phyloP scores from a whole-genome alignment of 2,888 invertebrate species.

The Phengaris alcon region DNA sequence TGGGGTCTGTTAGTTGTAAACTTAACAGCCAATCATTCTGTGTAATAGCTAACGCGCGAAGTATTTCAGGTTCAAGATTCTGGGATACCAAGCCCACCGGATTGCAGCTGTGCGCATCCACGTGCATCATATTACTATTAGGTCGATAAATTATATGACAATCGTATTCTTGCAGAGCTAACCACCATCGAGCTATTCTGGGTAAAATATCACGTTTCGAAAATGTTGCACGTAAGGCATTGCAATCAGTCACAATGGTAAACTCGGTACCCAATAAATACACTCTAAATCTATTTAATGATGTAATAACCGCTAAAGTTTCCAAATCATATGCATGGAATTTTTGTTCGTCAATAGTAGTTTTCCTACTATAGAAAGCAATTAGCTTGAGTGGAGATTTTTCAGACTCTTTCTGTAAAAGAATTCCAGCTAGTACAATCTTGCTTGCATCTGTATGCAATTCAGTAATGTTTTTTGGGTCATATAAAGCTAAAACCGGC shows the following conservation, averaged over 20 bases:
- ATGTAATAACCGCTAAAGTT: background rate
- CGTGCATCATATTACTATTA: conserved; percentile 14
- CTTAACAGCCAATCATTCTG: too few relatives aligned
- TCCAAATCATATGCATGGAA: conserved; percentile 16
- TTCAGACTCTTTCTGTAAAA: conserved; percentile 29
- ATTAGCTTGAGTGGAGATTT: background rate
- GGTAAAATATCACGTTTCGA: background rate
- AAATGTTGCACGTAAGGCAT: too few relatives aligned
- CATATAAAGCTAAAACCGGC: conserved; percentile 37
- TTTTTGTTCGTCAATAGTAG: background rate
- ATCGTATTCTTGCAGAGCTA: conserved; percentile 12
- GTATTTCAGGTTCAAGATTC: background rate
- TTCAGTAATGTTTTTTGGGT: conserved; percentile 29
- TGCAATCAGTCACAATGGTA: conserved; percentile 1
- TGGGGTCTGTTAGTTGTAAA: too few relatives aligned
- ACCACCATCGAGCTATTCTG: conserved; percentile 22
- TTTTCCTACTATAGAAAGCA: conserved; percentile 14
- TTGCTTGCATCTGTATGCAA: conserved; percentile 32
- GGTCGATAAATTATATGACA: background rate
- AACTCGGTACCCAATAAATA: conserved; percentile 19
- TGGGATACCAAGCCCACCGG: background rate
- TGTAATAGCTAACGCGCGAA: too few relatives aligned
- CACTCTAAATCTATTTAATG: conserved; percentile 6
- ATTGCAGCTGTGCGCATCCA: background rate
- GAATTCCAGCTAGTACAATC: conserved; percentile 32